These are phyloP conservation scores for Grus americana DNA, from an alignment of 2,113 vertebrate genomes.

Conservation along the genomic window DNA sequence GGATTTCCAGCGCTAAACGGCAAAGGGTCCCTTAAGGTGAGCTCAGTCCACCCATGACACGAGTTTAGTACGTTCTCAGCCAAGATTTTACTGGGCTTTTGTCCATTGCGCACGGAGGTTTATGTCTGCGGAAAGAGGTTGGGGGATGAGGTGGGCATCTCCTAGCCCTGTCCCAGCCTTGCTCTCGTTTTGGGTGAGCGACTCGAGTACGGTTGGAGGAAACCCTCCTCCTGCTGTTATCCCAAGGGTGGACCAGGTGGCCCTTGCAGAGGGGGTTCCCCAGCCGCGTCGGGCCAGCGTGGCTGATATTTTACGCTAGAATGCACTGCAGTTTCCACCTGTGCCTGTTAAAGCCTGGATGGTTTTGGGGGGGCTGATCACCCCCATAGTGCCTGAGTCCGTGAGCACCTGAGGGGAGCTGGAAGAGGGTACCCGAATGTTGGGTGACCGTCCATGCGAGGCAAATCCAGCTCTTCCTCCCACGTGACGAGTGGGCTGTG, in stretches of 20 bases:
- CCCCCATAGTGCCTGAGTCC: too few species aligned
- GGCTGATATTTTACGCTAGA: accelerated
- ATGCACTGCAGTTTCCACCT: accelerated
- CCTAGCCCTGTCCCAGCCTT: background rate
- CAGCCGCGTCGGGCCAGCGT: accelerated
- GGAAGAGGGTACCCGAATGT: background rate
- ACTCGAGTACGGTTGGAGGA: accelerated
- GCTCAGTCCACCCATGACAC: accelerated
- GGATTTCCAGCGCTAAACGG: background rate
- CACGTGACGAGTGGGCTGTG: accelerated
- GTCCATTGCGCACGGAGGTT: accelerated
- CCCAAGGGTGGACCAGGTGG: accelerated
- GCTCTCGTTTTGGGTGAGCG: accelerated
- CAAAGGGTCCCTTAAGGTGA: background rate
- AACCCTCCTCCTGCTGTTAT: background rate
- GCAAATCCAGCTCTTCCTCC: background rate
- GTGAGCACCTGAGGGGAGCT: accelerated
- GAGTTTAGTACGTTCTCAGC: background rate
- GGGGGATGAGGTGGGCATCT: background rate
- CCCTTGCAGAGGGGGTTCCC: background rate
- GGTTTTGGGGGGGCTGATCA: accelerated
- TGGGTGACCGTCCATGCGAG: accelerated
- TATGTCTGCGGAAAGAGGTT: background rate
- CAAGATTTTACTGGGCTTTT: accelerated
- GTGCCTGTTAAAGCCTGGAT: accelerated